Evolutionary conservation across 2,797 vertebrate genomes (phyloP).

Genomic region (Triplophysa bombifrons): DNA sequence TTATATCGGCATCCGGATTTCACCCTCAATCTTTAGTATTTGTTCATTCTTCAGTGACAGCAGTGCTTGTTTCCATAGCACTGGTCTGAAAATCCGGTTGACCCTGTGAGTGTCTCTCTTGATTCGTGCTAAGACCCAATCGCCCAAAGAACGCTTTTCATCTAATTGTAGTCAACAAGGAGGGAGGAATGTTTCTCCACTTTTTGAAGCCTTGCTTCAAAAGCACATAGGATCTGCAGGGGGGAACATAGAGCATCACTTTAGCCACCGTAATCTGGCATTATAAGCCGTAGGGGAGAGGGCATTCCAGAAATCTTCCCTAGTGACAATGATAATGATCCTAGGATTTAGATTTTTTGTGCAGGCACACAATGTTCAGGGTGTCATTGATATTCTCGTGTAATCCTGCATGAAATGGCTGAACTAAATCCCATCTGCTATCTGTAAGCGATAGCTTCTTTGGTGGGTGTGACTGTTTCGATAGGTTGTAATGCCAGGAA

Average conservation of each 20-base stretch:
- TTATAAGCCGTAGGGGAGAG: constrained; percentile 21
- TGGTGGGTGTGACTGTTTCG: constrained; percentile 17
- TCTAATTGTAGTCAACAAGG: constrained; percentile 30
- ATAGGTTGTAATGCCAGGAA: constrained; percentile 35
- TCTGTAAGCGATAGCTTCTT: constrained; percentile 34
- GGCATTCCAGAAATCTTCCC: constrained; percentile 43
- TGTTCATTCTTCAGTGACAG: constrained; percentile 37
- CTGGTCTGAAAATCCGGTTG: neutral
- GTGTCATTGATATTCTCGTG: constrained; percentile 22
- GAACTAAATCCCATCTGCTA: constrained; percentile 26
- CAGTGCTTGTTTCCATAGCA: neutral
- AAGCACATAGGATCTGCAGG: constrained; percentile 29
- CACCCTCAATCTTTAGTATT: constrained; percentile 3
- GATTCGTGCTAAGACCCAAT: constrained; percentile 9
- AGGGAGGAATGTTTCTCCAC: constrained; percentile 39
- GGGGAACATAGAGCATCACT: constrained; percentile 10
- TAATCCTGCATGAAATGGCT: constrained; percentile 40
- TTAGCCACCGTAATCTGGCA: constrained; percentile 23
- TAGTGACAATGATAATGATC: constrained; percentile 47
- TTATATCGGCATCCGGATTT: constrained; percentile 20
- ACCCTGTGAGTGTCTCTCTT: neutral
- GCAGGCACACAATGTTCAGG: constrained; percentile 15
- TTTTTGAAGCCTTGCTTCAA: constrained; percentile 36
- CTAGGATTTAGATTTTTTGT: constrained; percentile 21
- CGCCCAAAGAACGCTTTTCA: constrained; percentile 9